These are phyloP conservation scores for Cheilosia vernalis DNA, from an alignment of 2,888 invertebrate species.

Conservation along the genomic window DNA sequence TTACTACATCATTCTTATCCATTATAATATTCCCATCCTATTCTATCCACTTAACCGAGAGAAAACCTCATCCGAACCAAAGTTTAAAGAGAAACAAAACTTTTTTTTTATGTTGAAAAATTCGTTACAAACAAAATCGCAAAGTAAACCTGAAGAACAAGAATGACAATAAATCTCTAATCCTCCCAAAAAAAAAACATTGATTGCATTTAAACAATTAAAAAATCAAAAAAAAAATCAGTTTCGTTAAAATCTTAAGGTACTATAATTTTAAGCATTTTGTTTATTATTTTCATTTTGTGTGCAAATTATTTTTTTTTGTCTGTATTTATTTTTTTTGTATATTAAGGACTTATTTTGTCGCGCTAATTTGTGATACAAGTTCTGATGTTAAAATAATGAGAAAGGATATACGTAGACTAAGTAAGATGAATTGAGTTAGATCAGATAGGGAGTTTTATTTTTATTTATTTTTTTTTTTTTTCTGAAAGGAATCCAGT, in stretches of 20 bases:
- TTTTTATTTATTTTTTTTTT: no score
- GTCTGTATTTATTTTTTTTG: constrained; percentile 16
- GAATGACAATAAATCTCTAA: constrained; percentile 60
- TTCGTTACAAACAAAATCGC: constrained; percentile 65
- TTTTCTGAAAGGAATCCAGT: no score
- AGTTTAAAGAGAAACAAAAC: constrained; percentile 34
- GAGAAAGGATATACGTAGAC: constrained; percentile 9
- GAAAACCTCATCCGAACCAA: constrained; percentile 70
- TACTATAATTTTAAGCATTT: constrained; percentile 71
- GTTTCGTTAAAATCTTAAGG: constrained; percentile 67
- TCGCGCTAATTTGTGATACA: constrained; percentile 23
- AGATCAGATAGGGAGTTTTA: no score
- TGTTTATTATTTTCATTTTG: constrained; percentile 55
- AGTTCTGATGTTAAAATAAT: constrained; percentile 53
- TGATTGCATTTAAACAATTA: constrained; percentile 62
- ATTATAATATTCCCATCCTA: constrained; percentile 30
- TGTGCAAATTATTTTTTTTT: constrained; percentile 56
- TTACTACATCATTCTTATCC: constrained; percentile 19
- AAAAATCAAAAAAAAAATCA: constrained; percentile 38
- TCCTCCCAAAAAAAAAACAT: constrained; percentile 54
- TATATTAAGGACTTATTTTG: constrained; percentile 27
- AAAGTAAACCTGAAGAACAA: constrained; percentile 70
- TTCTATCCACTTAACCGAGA: constrained; percentile 57
- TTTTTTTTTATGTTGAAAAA: constrained; percentile 46
- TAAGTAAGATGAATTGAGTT: no score